A percentile compares a stretch with the other conserved stretches of the same genome.
These are phyloP conservation scores for Aulostomus chinensis DNA, from an alignment of 2,797 vertebrate genomes.

Conservation along the genomic window DNA sequence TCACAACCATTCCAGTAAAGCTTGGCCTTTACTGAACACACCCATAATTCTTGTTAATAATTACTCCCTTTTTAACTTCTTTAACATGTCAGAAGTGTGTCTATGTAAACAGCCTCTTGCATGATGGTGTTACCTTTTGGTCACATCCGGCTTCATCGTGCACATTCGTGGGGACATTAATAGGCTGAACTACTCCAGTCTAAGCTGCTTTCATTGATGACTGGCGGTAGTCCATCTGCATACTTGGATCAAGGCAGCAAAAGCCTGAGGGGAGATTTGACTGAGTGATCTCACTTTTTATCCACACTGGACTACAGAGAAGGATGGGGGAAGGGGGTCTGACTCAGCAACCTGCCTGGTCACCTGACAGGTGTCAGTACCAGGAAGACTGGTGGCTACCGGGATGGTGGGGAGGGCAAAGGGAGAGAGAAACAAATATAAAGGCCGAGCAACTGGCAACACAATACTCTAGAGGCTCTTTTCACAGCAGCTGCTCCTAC, in stretches of 20 bases:
- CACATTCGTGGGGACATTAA: too few species aligned
- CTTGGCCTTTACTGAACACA: too few species aligned
- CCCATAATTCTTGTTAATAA: too few species aligned
- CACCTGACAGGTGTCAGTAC: conserved; percentile 32
- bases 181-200: too few species aligned
- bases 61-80: too few species aligned
- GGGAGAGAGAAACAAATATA: neutral
- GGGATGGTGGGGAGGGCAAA: neutral
- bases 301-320: conserved; percentile 27
- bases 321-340: conserved; percentile 23
- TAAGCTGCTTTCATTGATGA: conserved; percentile 68
- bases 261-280: conserved; percentile 47
- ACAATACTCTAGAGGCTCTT: too few species aligned
- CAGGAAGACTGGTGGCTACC: conserved; percentile 4
- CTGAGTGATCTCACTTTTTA: conserved; percentile 74
- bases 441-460: neutral
- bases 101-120: too few species aligned
- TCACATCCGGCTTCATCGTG: too few species aligned
- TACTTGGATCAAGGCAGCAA: conserved; percentile 48
- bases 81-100: too few species aligned
- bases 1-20: too few species aligned
- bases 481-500: too few species aligned
- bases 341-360: conserved; percentile 62
- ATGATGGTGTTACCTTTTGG: too few species aligned
- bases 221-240: conserved; percentile 41